phyloP scores from a whole-genome alignment of 2,113 vertebrate species.

The Pampusana beccarii region DNA sequence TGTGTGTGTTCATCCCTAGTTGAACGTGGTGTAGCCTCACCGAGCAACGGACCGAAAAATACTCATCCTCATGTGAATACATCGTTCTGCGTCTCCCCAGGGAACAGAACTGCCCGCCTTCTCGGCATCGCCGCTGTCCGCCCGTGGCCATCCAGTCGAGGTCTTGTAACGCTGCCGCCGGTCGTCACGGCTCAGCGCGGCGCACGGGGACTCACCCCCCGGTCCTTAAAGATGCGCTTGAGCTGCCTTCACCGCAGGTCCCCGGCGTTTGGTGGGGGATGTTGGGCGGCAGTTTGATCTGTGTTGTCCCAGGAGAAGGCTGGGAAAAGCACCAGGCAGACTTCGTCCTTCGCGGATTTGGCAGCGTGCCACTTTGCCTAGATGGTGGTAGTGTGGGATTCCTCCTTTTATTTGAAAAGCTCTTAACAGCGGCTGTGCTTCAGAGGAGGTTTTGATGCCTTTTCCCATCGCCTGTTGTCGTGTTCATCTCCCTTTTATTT shows the following conservation, averaged over 20 bases:
- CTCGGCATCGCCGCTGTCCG: fast-evolving
- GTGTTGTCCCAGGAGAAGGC: neutral
- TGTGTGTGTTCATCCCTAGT: fast-evolving
- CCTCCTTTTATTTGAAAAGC: neutral
- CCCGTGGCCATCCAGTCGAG: neutral
- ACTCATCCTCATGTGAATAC: neutral
- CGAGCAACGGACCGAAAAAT: neutral
- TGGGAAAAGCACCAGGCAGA: neutral
- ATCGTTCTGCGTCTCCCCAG: neutral
- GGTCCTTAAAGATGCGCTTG: neutral
- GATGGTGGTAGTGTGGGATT: neutral
- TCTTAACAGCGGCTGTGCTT: neutral
- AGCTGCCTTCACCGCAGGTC: neutral
- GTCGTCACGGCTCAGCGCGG: neutral
- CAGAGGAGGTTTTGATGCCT: neutral
- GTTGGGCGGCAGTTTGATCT: neutral
- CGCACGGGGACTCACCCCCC: fast-evolving
- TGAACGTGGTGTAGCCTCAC: fast-evolving
- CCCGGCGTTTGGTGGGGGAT: neutral
- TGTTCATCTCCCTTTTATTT: neutral
- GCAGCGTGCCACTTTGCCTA: neutral
- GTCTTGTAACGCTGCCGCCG: neutral
- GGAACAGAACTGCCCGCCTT: neutral
- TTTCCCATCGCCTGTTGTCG: neutral
- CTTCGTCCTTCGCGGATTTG: neutral